phyloP scores from a whole-genome alignment of 1,140 invertebrate genomes.

The Apolygus lucorum region DNA sequence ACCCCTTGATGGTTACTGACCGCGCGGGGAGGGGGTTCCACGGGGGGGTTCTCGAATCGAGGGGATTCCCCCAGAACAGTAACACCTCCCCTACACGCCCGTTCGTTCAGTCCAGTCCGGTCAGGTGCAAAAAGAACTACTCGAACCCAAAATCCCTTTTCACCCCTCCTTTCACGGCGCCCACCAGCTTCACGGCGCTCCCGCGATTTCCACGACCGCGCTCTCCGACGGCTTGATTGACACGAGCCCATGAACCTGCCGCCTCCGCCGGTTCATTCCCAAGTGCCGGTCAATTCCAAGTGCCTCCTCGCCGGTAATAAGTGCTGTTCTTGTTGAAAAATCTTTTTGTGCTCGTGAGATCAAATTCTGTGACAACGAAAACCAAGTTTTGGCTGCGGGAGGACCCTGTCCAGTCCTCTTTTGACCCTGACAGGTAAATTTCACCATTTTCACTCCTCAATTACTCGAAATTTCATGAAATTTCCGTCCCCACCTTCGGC shows the following conservation, averaged over 20 bases:
- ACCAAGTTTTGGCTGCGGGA: conserved; percentile 14
- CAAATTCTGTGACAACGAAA: conserved; percentile 13
- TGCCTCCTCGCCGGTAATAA: neutral
- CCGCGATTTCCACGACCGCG: neutral
- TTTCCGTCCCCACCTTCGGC: neutral
- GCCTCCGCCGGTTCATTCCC: neutral
- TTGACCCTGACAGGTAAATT: conserved; percentile 12
- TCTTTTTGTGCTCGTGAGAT: conserved; percentile 2
- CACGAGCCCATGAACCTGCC: conserved; percentile 2
- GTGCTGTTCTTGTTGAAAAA: conserved; percentile 1
- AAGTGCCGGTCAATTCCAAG: conserved; percentile 1
- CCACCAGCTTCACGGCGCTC: neutral
- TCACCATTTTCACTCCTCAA: neutral
- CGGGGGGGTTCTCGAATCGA: neutral
- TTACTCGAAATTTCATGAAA: neutral
- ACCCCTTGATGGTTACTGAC: neutral
- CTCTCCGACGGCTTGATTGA: too few species aligned
- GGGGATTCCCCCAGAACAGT: neutral
- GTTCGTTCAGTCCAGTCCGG: conserved; percentile 12
- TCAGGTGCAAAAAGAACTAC: conserved; percentile 12
- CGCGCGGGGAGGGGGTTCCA: neutral
- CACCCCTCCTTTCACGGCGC: neutral
- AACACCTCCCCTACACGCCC: neutral
- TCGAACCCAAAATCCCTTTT: neutral
- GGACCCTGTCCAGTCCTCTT: conserved; percentile 17